These are phyloP conservation scores for Vireo griseus DNA, from an alignment of 2,797 vertebrate species.

Conservation along the genomic window DNA sequence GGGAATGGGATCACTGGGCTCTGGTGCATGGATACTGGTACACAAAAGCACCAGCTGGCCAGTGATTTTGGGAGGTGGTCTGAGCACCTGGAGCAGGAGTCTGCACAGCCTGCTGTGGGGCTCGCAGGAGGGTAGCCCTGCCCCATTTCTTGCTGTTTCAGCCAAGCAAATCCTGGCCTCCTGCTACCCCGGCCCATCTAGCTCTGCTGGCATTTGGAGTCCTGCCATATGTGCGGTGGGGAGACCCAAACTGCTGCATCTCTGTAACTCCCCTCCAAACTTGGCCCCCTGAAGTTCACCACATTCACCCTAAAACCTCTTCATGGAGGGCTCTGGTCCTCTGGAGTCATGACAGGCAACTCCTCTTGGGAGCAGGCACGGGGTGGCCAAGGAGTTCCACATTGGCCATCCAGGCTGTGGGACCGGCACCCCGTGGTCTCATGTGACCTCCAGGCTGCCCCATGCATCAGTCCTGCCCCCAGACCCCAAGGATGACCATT, in stretches of 20 bases:
- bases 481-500: background rate
- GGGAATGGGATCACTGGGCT: background rate
- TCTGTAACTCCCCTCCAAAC: background rate
- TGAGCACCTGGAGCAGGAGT: background rate
- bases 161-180: background rate
- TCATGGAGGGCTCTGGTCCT: background rate
- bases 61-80: background rate
- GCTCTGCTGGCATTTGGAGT: background rate
- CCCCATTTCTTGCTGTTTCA: background rate
- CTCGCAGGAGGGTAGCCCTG: background rate
- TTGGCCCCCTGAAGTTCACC: rapidly evolving
- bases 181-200: rapidly evolving
- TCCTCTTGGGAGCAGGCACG: rapidly evolving
- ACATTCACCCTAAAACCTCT: background rate
- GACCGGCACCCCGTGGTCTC: background rate
- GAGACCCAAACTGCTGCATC: background rate
- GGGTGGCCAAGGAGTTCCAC: background rate
- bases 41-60: background rate
- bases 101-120: background rate
- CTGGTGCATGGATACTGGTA: background rate
- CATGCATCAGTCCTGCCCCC: background rate
- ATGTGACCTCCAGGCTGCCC: background rate
- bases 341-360: rapidly evolving
- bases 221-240: rapidly evolving
- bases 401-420: rapidly evolving